A percentile compares a stretch with the other conserved stretches of the same genome.
These are phyloP conservation scores for Linurgus olivaceus DNA, from an alignment of 2,797 vertebrate genomes.

Conservation along the genomic window DNA sequence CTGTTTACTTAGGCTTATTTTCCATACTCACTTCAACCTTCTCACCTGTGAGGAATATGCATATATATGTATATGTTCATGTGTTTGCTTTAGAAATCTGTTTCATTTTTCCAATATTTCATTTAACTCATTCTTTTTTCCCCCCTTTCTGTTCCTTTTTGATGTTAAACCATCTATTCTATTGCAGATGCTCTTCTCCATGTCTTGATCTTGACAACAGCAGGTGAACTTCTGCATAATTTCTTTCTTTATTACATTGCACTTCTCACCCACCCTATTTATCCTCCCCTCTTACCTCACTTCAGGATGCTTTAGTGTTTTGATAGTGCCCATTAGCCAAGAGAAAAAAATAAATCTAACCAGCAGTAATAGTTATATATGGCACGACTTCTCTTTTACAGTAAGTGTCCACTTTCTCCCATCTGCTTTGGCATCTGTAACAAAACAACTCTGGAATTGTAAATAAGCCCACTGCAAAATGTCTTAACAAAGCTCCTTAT, in stretches of 20 bases:
- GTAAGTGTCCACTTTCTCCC: background rate
- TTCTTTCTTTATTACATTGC: constrained; percentile 73
- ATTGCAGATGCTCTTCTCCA: constrained; percentile 93
- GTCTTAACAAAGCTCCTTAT: background rate
- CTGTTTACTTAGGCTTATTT: background rate
- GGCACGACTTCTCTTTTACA: background rate
- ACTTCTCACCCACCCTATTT: constrained; percentile 36
- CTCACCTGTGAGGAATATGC: background rate
- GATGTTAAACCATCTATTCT: constrained; percentile 86
- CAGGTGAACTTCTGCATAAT: constrained; percentile 93
- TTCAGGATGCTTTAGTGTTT: constrained; percentile 76
- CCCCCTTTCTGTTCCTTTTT: background rate
- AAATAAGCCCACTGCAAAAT: background rate
- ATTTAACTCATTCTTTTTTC: constrained; percentile 67
- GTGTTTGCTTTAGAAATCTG: constrained; percentile 39
- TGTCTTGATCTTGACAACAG: constrained; percentile 97
- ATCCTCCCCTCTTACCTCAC: constrained; percentile 18
- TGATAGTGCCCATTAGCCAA: background rate
- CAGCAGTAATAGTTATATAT: background rate
- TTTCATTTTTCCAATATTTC: constrained; percentile 44
- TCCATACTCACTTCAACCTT: constrained; percentile 8
- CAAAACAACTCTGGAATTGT: background rate
- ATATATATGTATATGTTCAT: background rate
- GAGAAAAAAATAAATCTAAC: background rate
- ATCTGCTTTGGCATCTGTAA: background rate